These are phyloP conservation scores for Globia sparganii DNA, from an alignment of 2,888 invertebrate species.

Conservation along the genomic window DNA sequence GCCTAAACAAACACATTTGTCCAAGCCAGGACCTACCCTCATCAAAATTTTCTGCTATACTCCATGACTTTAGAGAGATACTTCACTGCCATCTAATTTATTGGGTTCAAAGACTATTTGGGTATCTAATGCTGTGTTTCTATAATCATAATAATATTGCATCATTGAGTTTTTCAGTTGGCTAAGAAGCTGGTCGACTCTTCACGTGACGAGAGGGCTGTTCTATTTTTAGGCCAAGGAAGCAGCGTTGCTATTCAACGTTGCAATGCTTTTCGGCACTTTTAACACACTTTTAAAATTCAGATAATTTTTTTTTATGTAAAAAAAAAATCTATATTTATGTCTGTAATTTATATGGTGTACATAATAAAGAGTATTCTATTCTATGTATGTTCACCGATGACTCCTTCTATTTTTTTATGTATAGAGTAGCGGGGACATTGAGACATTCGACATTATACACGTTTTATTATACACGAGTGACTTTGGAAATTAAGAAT, in stretches of 20 bases:
- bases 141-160: neutral
- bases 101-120: slow-evolving; percentile 43
- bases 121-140: neutral
- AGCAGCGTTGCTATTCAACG: neutral
- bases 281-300: neutral
- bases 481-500: neutral
- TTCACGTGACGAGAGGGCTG: neutral
- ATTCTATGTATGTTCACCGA: too few relatives aligned
- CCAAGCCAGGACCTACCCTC: slow-evolving; percentile 52
- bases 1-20: slow-evolving; percentile 70
- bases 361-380: too few relatives aligned
- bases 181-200: neutral
- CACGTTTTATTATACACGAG: too few relatives aligned
- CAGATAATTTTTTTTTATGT: neutral
- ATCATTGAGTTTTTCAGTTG: neutral
- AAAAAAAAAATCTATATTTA: too few relatives aligned
- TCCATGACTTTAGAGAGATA: slow-evolving; percentile 48
- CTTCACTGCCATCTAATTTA: slow-evolving; percentile 46
- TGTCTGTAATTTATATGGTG: too few relatives aligned
- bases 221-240: neutral
- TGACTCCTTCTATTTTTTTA: too few relatives aligned
- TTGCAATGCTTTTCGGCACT: neutral
- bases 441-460: too few relatives aligned
- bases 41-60: slow-evolving; percentile 60
- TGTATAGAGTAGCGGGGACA: too few relatives aligned